A percentile compares a stretch with the other conserved stretches of the same genome.
Evolutionary conservation across 2,113 vertebrate genomes (phyloP).

Genomic region (human (Homo sapiens)): GRCh38 chr5:107660001-107660500

Average conservation of each 20-base stretch:
- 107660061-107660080: slow-evolving; percentile 79
- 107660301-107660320: neutral
- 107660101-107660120: slow-evolving; percentile 85
- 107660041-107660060: slow-evolving; percentile 76
- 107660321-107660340: slow-evolving; percentile 35
- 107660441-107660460: neutral
- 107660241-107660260: slow-evolving; percentile 64
- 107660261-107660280: no score
- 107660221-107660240: slow-evolving; percentile 77
- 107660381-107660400: neutral
- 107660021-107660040: slow-evolving; percentile 46
- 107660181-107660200: slow-evolving; percentile 85
- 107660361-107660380: slow-evolving; percentile 47
- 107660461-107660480: slow-evolving; percentile 6
- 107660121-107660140: slow-evolving; percentile 81
- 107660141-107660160: slow-evolving; percentile 83
- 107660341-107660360: slow-evolving; percentile 55
- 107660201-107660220: slow-evolving; percentile 75
- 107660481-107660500: slow-evolving; percentile 43
- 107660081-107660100: slow-evolving; percentile 86
- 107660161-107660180: slow-evolving; percentile 84
- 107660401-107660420: neutral
- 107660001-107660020: neutral
- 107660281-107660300: no score
- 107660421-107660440: neutral